Evolutionary conservation across 1,140 invertebrate genomes (phyloP), one percentile per base, ranked within the genome.

Genomic region (Polypedilum pembai): DNA sequence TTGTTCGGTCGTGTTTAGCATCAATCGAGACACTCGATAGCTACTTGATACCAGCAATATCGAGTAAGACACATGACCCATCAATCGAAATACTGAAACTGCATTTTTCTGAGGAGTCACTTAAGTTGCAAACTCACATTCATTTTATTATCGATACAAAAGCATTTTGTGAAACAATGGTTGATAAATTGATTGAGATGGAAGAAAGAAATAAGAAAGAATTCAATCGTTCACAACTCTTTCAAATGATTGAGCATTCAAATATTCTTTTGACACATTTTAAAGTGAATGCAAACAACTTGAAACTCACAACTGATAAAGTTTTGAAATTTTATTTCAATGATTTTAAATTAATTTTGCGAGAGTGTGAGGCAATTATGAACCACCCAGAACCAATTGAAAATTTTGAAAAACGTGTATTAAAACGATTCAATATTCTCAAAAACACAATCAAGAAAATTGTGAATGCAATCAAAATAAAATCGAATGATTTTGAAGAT

Each of bases 311-410:
- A 18, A n/a, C n/a, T 18, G 65, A 69, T 18, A 69, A 69, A 69
- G 65, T 69, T 12, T 8, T 18, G 4, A 69, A n/a, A 69, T 69
- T 69, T 69, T 69, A 69, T 18, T 69, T 69, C 18, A 69, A 21
- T 10, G 65, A 69, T 12, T 69, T 69, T 21, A 69, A 69, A 20
- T 69, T 69, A 18, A 69, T 69, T 12, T 18, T 69, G 3, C 20
- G 7, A 10, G 65, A 69, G 20, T 69, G 65, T 20, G 65, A 69
- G 8, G 65, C 65, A 8, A 69, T 69, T 18, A 1, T 69, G 20
- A 69, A 7, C 20, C 20, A 20, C 20, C 65, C 65, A 8, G 65
- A 69, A 4, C 17, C 65, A 8, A 69, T 69, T 20, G 65, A 69
- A 20, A 21, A 69, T 21, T 18, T 20, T 8, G 20, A 69, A 20